Conservation (phyloP, 2,797 vertebrate genomes). For the Thaleichthys pacificus region DNA sequence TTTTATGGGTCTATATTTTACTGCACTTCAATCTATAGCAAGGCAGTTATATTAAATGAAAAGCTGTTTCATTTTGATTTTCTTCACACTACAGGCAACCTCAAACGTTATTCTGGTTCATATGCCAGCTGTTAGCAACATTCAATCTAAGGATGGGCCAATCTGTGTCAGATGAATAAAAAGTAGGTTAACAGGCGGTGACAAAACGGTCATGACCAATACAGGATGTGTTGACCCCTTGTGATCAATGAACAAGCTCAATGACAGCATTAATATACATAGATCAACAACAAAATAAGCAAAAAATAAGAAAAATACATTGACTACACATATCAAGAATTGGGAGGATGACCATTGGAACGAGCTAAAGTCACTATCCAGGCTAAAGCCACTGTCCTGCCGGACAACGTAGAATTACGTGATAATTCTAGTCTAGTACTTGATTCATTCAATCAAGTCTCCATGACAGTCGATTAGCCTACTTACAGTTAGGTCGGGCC, state of each 20-base stretch:
- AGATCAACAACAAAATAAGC: neutral
- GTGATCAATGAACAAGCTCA: neutral
- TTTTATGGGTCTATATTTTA: no score
- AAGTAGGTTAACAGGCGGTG: neutral
- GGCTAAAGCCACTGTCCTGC: neutral
- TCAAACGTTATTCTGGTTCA: neutral
- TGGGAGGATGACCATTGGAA: no score
- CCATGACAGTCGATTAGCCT: neutral
- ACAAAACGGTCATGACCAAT: neutral
- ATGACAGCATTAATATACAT: neutral
- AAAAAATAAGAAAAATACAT: no score
- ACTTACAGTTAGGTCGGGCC: constrained; percentile 2
- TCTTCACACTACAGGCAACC: no score
- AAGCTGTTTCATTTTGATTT: no score
- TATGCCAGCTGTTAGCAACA: neutral
- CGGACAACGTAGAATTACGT: neutral
- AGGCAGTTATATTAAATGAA: no score
- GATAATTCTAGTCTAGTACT: neutral
- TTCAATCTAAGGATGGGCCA: neutral
- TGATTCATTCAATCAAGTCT: constrained; percentile 5
- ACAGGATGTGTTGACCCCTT: neutral
- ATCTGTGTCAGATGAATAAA: neutral
- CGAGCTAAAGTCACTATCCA: no score
- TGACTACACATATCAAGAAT: neutral
- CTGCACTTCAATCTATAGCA: no score